Conservation (phyloP, 2,888 invertebrate genomes). For the Melanargia galathea region DNA sequence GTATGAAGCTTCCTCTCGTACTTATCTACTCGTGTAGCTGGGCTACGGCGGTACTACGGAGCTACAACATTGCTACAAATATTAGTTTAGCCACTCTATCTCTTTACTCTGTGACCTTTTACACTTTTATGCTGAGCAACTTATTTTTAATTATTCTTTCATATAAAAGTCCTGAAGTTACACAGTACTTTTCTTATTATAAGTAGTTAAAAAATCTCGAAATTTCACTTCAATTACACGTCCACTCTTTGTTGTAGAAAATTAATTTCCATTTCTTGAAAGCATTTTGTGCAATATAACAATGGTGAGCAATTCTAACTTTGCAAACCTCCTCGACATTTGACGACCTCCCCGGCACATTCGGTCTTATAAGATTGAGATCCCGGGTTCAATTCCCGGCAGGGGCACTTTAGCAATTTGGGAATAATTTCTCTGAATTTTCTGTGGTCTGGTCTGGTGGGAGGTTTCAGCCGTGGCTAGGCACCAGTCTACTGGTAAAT, state of each 20-base stretch:
- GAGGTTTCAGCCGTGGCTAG: no score
- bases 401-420: no score
- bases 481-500: no score
- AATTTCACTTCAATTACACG: neutral
- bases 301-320: no score
- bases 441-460: no score
- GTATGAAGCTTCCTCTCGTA: no score
- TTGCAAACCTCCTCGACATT: no score
- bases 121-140: neutral
- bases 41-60: slow-evolving; percentile 47
- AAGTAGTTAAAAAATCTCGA: neutral
- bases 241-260: slow-evolving; percentile 4
- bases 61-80: slow-evolving; percentile 31
- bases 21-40: no score
- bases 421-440: no score
- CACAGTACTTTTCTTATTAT: slow-evolving; percentile 8
- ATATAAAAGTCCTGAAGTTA: neutral
- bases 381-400: no score
- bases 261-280: neutral
- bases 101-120: neutral
- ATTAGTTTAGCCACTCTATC: slow-evolving; percentile 3
- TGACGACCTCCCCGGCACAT: no score
- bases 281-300: neutral
- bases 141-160: neutral
- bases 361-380: no score